Evolutionary conservation across 2,888 invertebrate genomes (phyloP).

Genomic region (Enchytraeus crypticus): DNA sequence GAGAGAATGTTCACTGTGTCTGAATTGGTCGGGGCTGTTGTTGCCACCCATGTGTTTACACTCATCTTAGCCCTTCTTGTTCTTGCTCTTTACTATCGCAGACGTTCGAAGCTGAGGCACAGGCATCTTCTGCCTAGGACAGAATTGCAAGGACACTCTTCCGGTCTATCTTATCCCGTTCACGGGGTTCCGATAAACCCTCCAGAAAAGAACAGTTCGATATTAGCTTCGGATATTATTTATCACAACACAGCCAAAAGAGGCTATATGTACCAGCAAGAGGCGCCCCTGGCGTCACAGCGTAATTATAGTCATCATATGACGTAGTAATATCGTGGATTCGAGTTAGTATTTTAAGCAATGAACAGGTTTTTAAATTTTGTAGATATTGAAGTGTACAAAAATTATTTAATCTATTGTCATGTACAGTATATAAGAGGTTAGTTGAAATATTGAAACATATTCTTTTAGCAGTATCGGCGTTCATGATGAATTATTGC

Average conservation of each 20-base stretch:
- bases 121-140: background rate
- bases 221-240: background rate
- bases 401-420: too few relatives aligned
- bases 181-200: background rate
- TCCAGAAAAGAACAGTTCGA: background rate
- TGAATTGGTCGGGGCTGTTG: constrained; percentile 44
- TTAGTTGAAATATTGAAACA: too few relatives aligned
- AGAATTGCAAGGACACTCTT: background rate
- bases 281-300: too few relatives aligned
- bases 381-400: too few relatives aligned
- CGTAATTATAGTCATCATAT: too few relatives aligned
- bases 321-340: too few relatives aligned
- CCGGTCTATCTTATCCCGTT: background rate
- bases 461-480: too few relatives aligned
- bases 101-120: background rate
- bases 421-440: too few relatives aligned
- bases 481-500: too few relatives aligned
- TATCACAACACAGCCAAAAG: background rate
- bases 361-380: too few relatives aligned
- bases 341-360: too few relatives aligned
- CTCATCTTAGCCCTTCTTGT: constrained; percentile 41
- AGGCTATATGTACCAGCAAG: background rate
- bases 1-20: constrained; percentile 33
- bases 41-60: constrained; percentile 45
- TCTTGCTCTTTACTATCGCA: background rate